Percentiles rank a stretch among this genome's conserved stretches.
Evolutionary conservation across 2,797 vertebrate species (phyloP).

Genomic region (Agapornis canus): DNA sequence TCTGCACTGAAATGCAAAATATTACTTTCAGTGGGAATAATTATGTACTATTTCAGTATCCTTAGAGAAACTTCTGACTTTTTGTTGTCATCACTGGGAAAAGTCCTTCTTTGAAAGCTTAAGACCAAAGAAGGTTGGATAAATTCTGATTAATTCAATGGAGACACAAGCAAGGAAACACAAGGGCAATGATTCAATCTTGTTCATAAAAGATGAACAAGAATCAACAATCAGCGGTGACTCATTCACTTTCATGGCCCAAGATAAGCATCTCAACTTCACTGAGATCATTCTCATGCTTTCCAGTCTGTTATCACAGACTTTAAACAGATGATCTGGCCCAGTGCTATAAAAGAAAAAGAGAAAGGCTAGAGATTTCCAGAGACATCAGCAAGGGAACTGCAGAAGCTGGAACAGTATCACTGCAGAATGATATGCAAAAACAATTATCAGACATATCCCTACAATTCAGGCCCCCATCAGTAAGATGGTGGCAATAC

Average conservation of each 20-base stretch:
- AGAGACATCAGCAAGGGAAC: neutral
- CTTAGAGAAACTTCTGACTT: neutral
- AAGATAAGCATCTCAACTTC: neutral
- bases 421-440: neutral
- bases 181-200: neutral
- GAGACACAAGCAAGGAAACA: neutral
- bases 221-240: neutral
- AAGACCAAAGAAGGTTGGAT: neutral
- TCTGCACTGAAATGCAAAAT: neutral
- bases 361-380: neutral
- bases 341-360: neutral
- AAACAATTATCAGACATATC: neutral
- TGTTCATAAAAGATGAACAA: neutral
- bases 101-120: neutral
- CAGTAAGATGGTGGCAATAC: neutral
- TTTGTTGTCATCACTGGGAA: neutral
- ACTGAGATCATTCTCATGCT: neutral
- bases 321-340: neutral
- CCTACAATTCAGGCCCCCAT: neutral
- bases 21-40: neutral
- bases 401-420: neutral
- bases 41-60: neutral
- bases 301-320: neutral
- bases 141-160: neutral
- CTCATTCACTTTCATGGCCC: neutral